phyloP scores from a whole-genome alignment of 2,797 vertebrate species.

The Eurystomus glaucurus region DNA sequence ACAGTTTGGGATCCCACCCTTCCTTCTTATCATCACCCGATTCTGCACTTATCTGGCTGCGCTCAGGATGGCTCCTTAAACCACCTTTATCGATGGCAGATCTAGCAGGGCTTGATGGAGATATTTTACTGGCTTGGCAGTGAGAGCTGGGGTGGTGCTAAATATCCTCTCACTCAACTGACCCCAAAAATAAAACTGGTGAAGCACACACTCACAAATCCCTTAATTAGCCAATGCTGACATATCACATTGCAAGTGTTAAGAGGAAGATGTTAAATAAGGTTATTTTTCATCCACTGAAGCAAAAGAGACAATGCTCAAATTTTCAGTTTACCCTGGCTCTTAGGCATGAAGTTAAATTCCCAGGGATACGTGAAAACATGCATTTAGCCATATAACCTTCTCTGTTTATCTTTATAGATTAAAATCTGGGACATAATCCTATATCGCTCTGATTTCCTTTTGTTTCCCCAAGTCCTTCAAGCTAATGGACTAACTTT shows the following conservation, averaged over 20 bases:
- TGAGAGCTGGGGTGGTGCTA: constrained; percentile 1
- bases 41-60: constrained; percentile 35
- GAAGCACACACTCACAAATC: constrained; percentile 68
- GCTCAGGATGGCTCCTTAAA: constrained; percentile 33
- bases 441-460: background rate
- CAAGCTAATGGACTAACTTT: background rate
- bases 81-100: constrained; percentile 52
- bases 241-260: background rate
- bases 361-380: background rate
- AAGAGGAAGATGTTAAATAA: constrained; percentile 23
- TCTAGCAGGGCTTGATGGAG: constrained; percentile 56
- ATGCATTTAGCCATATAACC: background rate
- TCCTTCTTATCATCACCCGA: background rate
- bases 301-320: background rate
- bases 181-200: constrained; percentile 56
- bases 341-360: background rate
- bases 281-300: background rate
- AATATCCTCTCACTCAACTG: constrained; percentile 24
- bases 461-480: background rate
- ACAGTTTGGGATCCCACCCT: background rate
- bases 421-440: constrained; percentile 24
- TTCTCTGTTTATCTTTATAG: background rate
- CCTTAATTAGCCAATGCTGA: constrained; percentile 58
- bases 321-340: background rate
- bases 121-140: constrained; percentile 47